Evolutionary conservation across 1,140 invertebrate species (phyloP), one percentile per base, ranked within the genome.

Genomic region (Colletes latitarsis): DNA sequence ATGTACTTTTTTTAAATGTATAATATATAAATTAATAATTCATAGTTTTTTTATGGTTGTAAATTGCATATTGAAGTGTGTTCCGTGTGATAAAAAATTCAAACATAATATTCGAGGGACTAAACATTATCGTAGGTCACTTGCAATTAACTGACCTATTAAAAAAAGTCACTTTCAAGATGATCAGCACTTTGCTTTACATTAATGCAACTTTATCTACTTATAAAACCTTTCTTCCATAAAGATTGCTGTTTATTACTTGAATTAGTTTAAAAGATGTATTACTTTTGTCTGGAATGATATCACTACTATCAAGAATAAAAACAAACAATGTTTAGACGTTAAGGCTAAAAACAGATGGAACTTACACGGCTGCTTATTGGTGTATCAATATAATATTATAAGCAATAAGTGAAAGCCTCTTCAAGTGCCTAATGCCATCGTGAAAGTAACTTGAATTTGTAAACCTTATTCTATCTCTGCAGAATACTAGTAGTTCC

Each of bases 401-500:
- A 46, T 17, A 43, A 71, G 60, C 30, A 41, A 72, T 73, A 67
- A 66, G 62, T 53, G 49, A 55, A 76, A 77, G 62, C 55, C 49
- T 63, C 68, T 55, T 77, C 39, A 72, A 84, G 74, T 55, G 67
- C 39, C 19, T 67, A 79, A 70, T 30, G 64, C 69, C 77, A 84
- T 86, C 82, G 14, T 87, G 85, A 84, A 88, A 87, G 77, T 84
- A 83, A 87, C 82, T 79, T 80, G 46, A 80, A 86, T 83, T 86
- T 83, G 73, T 79, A 89, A 82, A 75, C 71, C 78, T 88, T 81
- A 85, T 83, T 87, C 86, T 87, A 86, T 63, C 63, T 87, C 60
- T 85, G 75, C 72, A 88, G 82, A 90, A 90, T 90, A 88, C 85
- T 88, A 91, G 77, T 81, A 83, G 71, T 85, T 84, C 63, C 87